Percentiles rank a stretch among this genome's conserved stretches.
Conservation (phyloP, 2,113 vertebrate genomes). For the Notarius quadriscutis region DNA sequence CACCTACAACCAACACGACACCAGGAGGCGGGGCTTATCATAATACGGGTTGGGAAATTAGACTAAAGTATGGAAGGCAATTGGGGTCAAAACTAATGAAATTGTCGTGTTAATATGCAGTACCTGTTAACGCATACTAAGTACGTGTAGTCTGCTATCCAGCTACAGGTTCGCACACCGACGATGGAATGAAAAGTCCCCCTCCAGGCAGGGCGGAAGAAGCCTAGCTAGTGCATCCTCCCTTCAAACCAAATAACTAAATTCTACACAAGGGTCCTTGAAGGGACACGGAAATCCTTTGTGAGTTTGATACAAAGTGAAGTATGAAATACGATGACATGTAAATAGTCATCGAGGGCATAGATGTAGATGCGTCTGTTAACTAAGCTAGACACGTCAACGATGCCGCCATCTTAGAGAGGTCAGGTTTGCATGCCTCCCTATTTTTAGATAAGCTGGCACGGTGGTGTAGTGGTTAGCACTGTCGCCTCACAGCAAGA, state of each 20-base stretch:
- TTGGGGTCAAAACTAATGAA: no score
- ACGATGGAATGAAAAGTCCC: no score
- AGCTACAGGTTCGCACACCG: neutral
- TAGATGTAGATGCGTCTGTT: neutral
- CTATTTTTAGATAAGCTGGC: no score
- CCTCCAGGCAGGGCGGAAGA: neutral
- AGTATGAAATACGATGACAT: neutral
- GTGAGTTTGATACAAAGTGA: no score
- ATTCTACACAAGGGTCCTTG: neutral
- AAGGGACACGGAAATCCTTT: neutral
- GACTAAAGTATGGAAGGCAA: no score
- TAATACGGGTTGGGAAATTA: neutral
- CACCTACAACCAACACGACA: neutral
- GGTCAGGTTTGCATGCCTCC: neutral
- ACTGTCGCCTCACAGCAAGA: no score
- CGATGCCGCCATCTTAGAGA: neutral
- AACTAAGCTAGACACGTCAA: neutral
- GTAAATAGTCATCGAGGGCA: neutral
- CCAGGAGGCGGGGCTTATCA: neutral
- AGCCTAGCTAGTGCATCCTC: neutral
- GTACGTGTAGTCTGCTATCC: neutral
- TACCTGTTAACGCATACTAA: no score
- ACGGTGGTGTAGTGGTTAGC: no score
- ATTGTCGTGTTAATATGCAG: no score
- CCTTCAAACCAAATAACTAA: neutral